Evolutionary conservation across 2,888 invertebrate species (phyloP), one percentile per base, ranked within the genome.

Genomic region (Cephus pygmeus): DNA sequence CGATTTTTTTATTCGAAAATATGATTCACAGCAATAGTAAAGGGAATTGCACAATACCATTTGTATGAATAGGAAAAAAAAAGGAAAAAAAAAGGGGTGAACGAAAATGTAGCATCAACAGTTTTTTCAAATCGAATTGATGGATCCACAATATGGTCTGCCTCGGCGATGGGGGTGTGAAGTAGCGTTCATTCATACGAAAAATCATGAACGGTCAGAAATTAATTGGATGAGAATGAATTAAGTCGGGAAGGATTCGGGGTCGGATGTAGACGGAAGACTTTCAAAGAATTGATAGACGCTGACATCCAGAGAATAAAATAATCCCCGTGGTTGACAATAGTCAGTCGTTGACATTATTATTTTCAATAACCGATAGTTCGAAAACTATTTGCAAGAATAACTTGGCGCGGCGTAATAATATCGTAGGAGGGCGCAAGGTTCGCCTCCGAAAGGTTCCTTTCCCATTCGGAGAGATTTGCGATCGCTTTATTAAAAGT

Each of bases 401-500:
- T 75, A 77, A 75, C 77, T 77, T 36, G 76, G 71, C 76, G n/a
- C 71, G 76, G 69, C 56, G 15, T 78, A 73, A 78, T 76, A 73
- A 78, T 78, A 76, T 78, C 76, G 68, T 68, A 33, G 40, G 36
- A 77, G 30, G 75, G n/a, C 2, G 56, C 2, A 23, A 56, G 56
- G 23, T 56, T 56, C 23, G 9, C 9, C 9, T 56, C 0, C 56
- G 6, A 56, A 79, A 80, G 82, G 78, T 80, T 81, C 79, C 78
- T 81, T 75, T 75, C 74, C 73, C 79, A 73, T 73, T 80, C 79
- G 77, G 79, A 73, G 80, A 84, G 85, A 87, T 87, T 86, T 86
- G 87, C 81, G 85, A 89, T 88, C 84, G 86, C 86, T 88, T 89
- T 88, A 89, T 89, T 88, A 88, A 88, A 88, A 88, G 83, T 87